Evolutionary conservation across 1,140 invertebrate species (phyloP), one percentile per base, ranked within the genome.

Genomic region (Trachymyrmex septentrionalis): DNA sequence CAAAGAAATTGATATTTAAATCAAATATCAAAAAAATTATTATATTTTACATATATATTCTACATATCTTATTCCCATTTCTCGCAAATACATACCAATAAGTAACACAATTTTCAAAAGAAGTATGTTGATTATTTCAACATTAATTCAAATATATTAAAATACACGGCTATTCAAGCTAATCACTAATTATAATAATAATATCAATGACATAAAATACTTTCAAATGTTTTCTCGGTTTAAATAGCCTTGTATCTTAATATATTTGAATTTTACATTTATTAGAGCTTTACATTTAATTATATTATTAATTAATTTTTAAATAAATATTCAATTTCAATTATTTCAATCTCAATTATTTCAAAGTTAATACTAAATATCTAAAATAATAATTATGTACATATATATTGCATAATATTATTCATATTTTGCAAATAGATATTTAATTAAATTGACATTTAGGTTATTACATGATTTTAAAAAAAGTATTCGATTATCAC

Each of bases 281-380:
- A 44, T 44, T 44, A 44, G 10, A 44, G 9, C 38, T 44, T 44
- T 44, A 10, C 38, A 10, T 44, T 44, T 10, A 44, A 44, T 44
- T 44, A 10, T 10, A 10, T 44, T 44, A 44, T 44, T 44, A 61
- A 61, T 27, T 61, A 61, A 61, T 61, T 50, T 50, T 16, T 50
- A 16, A 50, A 50, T 63, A 27, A 63, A 63, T 19, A 19, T 64
- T 64, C 16, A 64, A 19, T 66, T 66, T 12, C 10, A 34, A 34
- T 19, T 34, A 38, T 38, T 0, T 38, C 34, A 38, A 38, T 38
- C 7, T 38, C 34, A 38, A 38, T 34, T 34, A 50, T 50, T 12
- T 64, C 30, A 64, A 67, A 67, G n/a, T 34, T 34, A n/a, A 34
- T 66, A n/a, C n/a, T 66, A 9, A 66, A n/a, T 30, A 19, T 27